Conservation (phyloP, 1,140 invertebrate genomes). For the Chionoecetes opilio region DNA sequence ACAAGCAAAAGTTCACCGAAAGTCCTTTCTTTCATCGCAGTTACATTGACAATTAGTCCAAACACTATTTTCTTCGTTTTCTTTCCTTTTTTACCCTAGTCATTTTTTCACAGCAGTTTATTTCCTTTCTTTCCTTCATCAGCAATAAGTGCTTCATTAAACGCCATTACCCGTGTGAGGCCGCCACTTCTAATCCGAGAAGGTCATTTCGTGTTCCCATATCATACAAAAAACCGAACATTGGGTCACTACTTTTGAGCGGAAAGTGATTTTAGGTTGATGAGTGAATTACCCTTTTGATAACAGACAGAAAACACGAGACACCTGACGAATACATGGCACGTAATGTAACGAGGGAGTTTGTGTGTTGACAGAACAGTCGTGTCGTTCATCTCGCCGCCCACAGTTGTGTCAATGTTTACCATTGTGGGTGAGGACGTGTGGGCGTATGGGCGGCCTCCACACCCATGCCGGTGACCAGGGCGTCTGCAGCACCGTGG, state of each 20-base stretch:
- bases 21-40: not conserved
- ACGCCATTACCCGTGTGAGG: constrained; percentile 56
- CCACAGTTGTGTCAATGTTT: not conserved
- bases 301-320: constrained; percentile 70
- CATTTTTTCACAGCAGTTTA: not conserved
- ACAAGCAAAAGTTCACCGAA: not conserved
- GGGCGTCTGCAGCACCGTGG: constrained; percentile 42
- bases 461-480: not conserved
- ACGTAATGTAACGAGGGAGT: constrained; percentile 48
- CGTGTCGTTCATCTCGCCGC: not conserved
- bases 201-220: constrained; percentile 44
- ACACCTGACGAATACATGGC: constrained; percentile 48
- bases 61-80: not conserved
- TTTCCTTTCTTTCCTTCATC: not conserved
- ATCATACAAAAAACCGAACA: constrained; percentile 49
- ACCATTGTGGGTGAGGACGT: too few relatives aligned
- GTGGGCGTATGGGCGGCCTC: not conserved
- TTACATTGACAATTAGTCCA: not conserved
- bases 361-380: constrained; percentile 52
- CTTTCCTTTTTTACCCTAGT: not conserved
- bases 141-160: not conserved
- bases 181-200: constrained; percentile 36
- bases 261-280: constrained; percentile 30
- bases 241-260: constrained; percentile 60
- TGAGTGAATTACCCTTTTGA: constrained; percentile 47